Conservation (phyloP, 1,140 invertebrate genomes). For the Pinna nobilis region DNA sequence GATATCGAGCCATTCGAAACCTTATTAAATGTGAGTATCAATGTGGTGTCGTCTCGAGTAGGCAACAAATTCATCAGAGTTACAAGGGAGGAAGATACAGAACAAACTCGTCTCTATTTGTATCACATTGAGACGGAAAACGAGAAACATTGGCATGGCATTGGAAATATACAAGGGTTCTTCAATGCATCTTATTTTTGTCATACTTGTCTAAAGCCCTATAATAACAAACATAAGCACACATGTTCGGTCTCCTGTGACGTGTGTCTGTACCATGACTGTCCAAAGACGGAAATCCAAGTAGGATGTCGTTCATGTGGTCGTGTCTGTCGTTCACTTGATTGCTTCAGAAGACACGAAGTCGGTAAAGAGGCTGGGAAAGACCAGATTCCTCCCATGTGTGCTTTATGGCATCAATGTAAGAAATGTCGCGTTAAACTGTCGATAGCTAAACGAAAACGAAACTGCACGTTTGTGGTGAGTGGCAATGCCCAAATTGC, state of each 20-base stretch:
- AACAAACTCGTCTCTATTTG: neutral
- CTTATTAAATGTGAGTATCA: constrained; percentile 17
- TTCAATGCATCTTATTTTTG: constrained; percentile 23
- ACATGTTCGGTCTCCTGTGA: constrained; percentile 10
- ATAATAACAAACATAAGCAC: constrained; percentile 11
- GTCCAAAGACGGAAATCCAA: neutral
- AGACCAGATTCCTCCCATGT: neutral
- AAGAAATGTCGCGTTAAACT: constrained; percentile 16
- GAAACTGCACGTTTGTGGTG: constrained; percentile 14
- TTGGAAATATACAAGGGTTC: constrained; percentile 18
- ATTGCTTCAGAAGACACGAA: neutral
- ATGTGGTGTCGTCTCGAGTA: constrained; percentile 22
- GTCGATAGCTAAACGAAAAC: constrained; percentile 13
- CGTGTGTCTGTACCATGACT: constrained; percentile 18
- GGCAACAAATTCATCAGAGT: constrained; percentile 33
- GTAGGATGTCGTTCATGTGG: constrained; percentile 10
- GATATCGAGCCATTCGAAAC: constrained; percentile 32
- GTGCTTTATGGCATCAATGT: constrained; percentile 18
- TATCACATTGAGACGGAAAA: constrained; percentile 21
- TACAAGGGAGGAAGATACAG: neutral
- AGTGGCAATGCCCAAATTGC: constrained; percentile 26
- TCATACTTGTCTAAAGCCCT: constrained; percentile 17
- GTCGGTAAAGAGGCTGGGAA: neutral
- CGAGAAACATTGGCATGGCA: constrained; percentile 22
- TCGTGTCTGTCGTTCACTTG: constrained; percentile 3